phyloP scores from a whole-genome alignment of 1,140 invertebrate species.

The Drosophila serrata region DNA sequence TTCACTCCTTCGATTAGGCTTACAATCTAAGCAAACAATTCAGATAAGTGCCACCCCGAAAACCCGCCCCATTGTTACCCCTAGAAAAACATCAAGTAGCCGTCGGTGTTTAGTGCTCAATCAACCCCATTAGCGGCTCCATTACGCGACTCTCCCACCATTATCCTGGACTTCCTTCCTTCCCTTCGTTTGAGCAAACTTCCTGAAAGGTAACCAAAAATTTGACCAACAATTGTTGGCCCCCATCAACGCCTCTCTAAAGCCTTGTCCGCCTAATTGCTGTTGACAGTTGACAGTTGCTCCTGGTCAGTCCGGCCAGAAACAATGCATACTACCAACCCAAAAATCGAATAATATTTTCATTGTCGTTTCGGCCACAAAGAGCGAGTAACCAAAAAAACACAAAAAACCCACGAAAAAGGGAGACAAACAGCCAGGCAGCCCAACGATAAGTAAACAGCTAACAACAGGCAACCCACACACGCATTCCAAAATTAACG shows the following conservation, averaged over 20 bases:
- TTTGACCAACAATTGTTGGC: conserved; percentile 41
- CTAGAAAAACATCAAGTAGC: conserved; percentile 31
- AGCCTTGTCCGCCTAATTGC: conserved; percentile 73
- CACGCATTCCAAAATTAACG: conserved; percentile 43
- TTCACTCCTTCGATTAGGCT: conserved; percentile 18
- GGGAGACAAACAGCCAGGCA: conserved; percentile 16
- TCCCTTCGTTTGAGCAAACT: conserved; percentile 15
- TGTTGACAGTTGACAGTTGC: conserved; percentile 68
- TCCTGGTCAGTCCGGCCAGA: conserved; percentile 27
- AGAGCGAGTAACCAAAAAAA: conserved; percentile 60
- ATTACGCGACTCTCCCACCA: conserved; percentile 26
- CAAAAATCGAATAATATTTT: conserved; percentile 82
- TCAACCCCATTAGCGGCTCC: conserved; percentile 46
- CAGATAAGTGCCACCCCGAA: conserved; percentile 10
- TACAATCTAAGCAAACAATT: conserved; percentile 30
- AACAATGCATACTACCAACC: conserved; percentile 18
- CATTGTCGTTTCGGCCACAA: conserved; percentile 70
- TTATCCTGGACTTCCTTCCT: conserved; percentile 2
- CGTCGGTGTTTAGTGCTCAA: conserved; percentile 49
- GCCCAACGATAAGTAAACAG: conserved; percentile 70
- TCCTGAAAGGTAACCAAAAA: conserved; percentile 61
- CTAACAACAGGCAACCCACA: conserved; percentile 50
- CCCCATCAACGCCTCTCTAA: conserved; percentile 60
- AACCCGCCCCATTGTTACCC: conserved; percentile 1
- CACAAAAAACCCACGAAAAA: conserved; percentile 44